Conservation (phyloP, 1,140 invertebrate genomes). For the Hestina assimilis region DNA sequence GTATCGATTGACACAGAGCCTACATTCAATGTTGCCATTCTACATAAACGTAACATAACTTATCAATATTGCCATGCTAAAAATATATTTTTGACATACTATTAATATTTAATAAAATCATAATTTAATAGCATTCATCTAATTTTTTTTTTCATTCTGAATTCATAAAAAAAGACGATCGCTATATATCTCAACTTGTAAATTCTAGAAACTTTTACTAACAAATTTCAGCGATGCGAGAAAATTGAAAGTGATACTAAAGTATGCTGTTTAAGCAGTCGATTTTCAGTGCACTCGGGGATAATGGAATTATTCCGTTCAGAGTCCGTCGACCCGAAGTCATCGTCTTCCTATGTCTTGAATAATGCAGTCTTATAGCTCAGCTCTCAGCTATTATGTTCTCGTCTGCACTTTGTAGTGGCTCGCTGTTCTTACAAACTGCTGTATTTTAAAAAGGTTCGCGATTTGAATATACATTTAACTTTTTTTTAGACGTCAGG, state of each 20-base stretch:
- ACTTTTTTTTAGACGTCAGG: too few species aligned
- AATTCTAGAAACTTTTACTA: not conserved
- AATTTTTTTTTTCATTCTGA: too few species aligned
- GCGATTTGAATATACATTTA: not conserved
- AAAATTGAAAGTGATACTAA: constrained; percentile 16
- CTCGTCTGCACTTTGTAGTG: constrained; percentile 9
- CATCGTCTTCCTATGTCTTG: constrained; percentile 32
- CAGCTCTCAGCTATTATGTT: constrained; percentile 10
- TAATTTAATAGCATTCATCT: too few species aligned
- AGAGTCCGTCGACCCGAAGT: constrained; percentile 31
- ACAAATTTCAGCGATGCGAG: not conserved
- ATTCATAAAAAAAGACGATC: too few species aligned
- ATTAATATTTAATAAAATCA: too few species aligned
- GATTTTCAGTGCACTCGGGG: constrained; percentile 26
- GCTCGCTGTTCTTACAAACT: not conserved
- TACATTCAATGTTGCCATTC: not conserved
- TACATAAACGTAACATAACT: not conserved
- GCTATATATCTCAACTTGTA: too few species aligned
- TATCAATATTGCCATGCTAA: not conserved
- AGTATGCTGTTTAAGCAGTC: constrained; percentile 26
- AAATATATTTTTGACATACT: too few species aligned
- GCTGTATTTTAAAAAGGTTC: not conserved
- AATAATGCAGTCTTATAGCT: constrained; percentile 35
- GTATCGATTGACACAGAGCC: constrained; percentile 27
- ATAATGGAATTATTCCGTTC: constrained; percentile 35